phyloP scores from a whole-genome alignment of 2,888 invertebrate species.

The Balanococcus diminutus region DNA sequence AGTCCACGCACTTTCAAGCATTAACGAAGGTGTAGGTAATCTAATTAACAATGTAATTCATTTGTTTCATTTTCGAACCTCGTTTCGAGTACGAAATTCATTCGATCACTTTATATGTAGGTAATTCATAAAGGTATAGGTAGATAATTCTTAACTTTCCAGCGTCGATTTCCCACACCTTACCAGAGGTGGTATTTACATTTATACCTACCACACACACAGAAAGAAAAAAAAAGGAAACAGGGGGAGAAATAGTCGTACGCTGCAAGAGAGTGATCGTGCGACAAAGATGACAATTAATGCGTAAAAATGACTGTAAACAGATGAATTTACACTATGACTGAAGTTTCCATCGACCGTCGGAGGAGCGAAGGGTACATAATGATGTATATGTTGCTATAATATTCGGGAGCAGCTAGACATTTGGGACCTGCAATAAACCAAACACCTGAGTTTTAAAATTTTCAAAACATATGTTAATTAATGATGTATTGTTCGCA shows the following conservation, averaged over 20 bases:
- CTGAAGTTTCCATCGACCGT: conserved; percentile 17
- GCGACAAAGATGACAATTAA: conserved; percentile 52
- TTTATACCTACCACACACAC: no score
- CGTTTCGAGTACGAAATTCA: no score
- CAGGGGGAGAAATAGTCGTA: neutral
- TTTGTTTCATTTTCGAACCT: no score
- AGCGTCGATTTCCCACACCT: no score
- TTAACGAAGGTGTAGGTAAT: no score
- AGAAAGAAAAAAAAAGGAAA: no score
- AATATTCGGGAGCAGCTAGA: conserved; percentile 51
- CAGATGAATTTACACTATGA: conserved; percentile 48
- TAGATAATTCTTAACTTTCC: no score
- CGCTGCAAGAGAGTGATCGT: conserved; percentile 6
- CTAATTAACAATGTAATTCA: no score
- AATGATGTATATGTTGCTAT: conserved; percentile 51
- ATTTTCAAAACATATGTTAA: conserved; percentile 55
- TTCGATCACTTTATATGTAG: no score
- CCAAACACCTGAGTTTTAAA: conserved; percentile 55
- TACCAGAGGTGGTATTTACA: no score
- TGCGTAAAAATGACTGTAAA: conserved; percentile 52
- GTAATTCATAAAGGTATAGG: no score
- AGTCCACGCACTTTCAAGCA: no score
- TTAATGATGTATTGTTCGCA: conserved; percentile 55
- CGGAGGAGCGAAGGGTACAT: conserved; percentile 44
- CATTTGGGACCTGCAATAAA: conserved; percentile 46